Evolutionary conservation across 2,113 vertebrate species (phyloP).

Genomic region (Erinaceus europaeus): DNA sequence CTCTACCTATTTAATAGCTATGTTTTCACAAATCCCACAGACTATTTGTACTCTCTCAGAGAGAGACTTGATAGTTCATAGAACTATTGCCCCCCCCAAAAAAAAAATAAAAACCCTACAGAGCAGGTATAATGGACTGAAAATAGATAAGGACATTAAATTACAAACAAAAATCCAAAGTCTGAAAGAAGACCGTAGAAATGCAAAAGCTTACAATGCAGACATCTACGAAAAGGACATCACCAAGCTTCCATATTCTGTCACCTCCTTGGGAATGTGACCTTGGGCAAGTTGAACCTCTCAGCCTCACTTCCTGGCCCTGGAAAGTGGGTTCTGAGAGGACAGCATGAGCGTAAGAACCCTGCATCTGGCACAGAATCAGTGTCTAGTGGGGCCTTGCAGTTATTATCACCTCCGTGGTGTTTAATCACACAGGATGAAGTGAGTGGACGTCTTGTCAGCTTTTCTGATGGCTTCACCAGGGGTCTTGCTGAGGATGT

Average conservation of each 20-base stretch:
- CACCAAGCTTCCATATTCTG: neutral
- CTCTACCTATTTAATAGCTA: conserved; percentile 39
- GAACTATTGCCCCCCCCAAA: neutral
- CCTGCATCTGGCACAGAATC: neutral
- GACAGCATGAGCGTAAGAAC: neutral
- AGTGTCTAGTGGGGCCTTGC: neutral
- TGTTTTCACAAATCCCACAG: conserved; percentile 40
- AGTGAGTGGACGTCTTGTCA: neutral
- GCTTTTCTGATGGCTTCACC: neutral
- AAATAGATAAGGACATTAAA: neutral
- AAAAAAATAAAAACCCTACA: too few species aligned
- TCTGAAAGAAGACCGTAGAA: neutral
- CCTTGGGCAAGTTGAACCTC: neutral
- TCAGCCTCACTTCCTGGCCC: neutral
- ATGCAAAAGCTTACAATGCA: too few species aligned
- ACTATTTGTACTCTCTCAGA: conserved; percentile 28
- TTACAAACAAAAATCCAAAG: neutral
- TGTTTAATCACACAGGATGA: neutral
- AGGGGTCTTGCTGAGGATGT: neutral
- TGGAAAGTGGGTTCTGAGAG: neutral
- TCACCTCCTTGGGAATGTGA: neutral
- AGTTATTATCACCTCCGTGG: neutral
- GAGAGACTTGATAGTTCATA: neutral
- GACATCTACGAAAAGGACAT: too few species aligned
- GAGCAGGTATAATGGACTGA: neutral